A percentile compares a stretch with the other conserved stretches of the same genome.
These are phyloP conservation scores for Anhinga anhinga DNA, from an alignment of 2,113 vertebrate species.

Conservation along the genomic window DNA sequence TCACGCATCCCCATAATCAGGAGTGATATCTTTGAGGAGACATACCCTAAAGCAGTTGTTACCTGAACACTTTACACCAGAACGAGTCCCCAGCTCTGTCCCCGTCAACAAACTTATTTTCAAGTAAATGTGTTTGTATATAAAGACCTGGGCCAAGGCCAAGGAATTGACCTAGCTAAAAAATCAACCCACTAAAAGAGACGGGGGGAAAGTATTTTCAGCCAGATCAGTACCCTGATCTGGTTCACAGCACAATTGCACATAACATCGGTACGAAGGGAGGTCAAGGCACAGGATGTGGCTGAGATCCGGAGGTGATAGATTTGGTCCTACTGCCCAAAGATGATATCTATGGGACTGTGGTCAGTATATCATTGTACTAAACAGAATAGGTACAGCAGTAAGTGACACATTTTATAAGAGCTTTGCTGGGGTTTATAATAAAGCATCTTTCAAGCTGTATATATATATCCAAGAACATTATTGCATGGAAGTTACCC, in stretches of 20 bases:
- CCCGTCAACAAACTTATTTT: background rate
- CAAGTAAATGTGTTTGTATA: background rate
- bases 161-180: background rate
- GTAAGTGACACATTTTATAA: background rate
- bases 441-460: background rate
- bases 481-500: background rate
- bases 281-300: background rate
- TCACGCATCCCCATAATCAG: fast-evolving
- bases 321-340: background rate
- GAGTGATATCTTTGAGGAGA: background rate
- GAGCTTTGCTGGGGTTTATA: background rate
- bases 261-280: background rate
- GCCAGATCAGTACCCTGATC: background rate
- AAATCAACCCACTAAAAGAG: background rate
- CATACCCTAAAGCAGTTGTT: background rate
- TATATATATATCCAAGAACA: background rate
- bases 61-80: background rate
- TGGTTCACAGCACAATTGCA: background rate
- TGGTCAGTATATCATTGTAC: background rate
- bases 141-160: background rate
- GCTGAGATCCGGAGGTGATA: background rate
- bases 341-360: background rate
- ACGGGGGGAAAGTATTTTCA: background rate
- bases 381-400: background rate
- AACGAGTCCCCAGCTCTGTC: background rate